These are phyloP conservation scores for Indri indri DNA, from an alignment of 2,113 vertebrate genomes.

Conservation along the genomic window DNA sequence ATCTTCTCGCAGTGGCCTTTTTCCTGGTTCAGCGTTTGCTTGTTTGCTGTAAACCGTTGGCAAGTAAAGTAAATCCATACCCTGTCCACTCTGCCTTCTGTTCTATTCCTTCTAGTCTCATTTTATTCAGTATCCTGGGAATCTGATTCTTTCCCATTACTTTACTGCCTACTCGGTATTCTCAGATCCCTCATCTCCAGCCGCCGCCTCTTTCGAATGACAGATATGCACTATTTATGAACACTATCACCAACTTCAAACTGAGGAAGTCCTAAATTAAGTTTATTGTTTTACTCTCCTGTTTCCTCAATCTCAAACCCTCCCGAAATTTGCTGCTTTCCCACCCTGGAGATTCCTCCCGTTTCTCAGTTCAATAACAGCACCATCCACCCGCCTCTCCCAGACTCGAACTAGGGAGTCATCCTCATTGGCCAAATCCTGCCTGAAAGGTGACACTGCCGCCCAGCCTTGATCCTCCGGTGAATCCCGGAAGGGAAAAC, in stretches of 20 bases:
- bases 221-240: not conserved
- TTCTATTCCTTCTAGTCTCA: not conserved
- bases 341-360: not conserved
- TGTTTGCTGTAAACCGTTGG: not conserved
- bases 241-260: not conserved
- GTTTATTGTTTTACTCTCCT: not conserved
- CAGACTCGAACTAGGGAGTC: not conserved
- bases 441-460: not conserved
- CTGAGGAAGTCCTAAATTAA: not conserved
- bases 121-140: not conserved
- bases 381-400: not conserved
- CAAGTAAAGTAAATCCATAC: not conserved
- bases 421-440: not conserved
- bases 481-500: not conserved
- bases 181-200: not conserved
- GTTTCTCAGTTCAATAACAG: not conserved
- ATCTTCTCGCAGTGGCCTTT: not conserved
- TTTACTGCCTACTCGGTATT: not conserved
- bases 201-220: not conserved
- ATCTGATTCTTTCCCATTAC: not conserved
- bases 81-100: not conserved
- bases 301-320: not conserved
- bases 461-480: fast-evolving
- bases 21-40: not conserved
- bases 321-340: not conserved